These are phyloP conservation scores for Brachymystax lenok DNA, from an alignment of 2,797 vertebrate species.

Conservation along the genomic window DNA sequence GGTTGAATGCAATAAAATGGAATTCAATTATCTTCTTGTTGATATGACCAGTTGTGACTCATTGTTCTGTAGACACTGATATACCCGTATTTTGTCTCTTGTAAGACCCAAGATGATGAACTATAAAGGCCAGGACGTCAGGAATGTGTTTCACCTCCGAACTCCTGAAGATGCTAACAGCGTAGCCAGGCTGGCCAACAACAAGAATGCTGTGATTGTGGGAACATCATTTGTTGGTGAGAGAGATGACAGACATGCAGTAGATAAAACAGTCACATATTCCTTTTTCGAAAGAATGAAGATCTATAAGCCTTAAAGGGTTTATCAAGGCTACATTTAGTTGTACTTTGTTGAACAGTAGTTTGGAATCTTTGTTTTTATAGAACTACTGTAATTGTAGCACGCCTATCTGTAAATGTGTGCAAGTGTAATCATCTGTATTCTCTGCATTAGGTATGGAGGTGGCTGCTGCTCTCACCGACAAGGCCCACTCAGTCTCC, in stretches of 20 bases:
- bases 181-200: constrained; percentile 86
- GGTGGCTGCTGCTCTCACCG: constrained; percentile 90
- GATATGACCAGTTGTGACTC: neutral
- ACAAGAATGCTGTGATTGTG: constrained; percentile 91
- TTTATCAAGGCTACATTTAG: neutral
- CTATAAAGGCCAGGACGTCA: constrained; percentile 92
- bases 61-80: neutral
- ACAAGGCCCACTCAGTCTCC: constrained; percentile 96
- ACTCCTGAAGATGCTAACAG: constrained; percentile 93
- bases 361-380: neutral
- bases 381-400: neutral
- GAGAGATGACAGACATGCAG: constrained; percentile 30
- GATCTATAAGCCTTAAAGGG: neutral
- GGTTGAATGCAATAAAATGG: neutral
- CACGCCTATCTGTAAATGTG: neutral
- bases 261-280: neutral
- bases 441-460: constrained; percentile 86
- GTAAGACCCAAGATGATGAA: constrained; percentile 89
- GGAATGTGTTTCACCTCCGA: constrained; percentile 90
- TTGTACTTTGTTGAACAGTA: neutral
- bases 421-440: constrained; percentile 2
- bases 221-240: constrained; percentile 96
- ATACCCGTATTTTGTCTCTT: constrained; percentile 21
- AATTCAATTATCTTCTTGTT: neutral
- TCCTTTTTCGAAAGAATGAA: neutral